Evolutionary conservation across 2,113 vertebrate species (phyloP).

Genomic region (Trogon melanurus): DNA sequence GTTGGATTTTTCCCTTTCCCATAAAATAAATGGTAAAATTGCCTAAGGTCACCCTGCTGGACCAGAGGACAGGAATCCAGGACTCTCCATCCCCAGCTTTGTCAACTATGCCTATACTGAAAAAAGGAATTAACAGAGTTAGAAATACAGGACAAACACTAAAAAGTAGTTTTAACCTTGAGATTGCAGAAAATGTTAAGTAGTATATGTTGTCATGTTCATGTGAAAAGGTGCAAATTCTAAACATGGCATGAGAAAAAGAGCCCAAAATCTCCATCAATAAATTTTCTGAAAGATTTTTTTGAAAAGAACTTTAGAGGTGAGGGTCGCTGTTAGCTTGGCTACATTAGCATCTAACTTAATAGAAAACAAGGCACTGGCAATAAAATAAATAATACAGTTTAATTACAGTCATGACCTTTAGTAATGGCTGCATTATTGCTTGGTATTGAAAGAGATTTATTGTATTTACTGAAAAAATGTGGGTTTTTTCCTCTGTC

Average conservation of each 20-base stretch:
- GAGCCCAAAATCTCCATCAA: neutral
- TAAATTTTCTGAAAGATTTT: neutral
- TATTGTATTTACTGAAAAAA: conserved; percentile 27
- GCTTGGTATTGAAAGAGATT: neutral
- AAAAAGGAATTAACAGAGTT: neutral
- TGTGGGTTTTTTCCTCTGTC: neutral
- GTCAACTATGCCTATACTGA: neutral
- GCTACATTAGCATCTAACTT: neutral
- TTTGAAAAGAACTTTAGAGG: neutral
- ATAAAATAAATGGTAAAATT: neutral
- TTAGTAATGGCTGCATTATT: conserved; percentile 10
- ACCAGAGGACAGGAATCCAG: neutral
- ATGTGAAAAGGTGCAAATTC: neutral
- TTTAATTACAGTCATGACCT: conserved; percentile 58
- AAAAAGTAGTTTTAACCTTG: conserved; percentile 15
- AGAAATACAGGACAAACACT: neutral
- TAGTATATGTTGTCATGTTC: neutral
- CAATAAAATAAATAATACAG: conserved; percentile 47
- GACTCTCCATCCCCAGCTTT: neutral
- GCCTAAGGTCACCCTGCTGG: neutral
- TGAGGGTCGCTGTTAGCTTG: neutral
- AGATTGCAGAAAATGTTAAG: neutral
- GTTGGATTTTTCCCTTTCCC: neutral
- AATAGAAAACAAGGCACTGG: neutral
- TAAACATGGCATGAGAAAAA: neutral